These are phyloP conservation scores for Carterocephalus palaemon DNA, from an alignment of 2,888 invertebrate genomes.

Conservation along the genomic window DNA sequence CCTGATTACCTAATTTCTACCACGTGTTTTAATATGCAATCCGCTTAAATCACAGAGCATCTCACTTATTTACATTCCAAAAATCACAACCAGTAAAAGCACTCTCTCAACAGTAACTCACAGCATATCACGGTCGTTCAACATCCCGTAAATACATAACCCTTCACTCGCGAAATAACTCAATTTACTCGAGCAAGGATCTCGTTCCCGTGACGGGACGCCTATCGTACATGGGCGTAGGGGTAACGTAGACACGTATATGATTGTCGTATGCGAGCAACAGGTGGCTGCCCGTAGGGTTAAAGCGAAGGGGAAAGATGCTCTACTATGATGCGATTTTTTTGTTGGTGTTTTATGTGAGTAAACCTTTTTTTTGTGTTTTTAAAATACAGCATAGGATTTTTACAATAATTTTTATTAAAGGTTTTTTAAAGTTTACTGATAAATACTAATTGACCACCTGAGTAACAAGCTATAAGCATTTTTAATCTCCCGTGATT, in stretches of 20 bases:
- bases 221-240: constrained; percentile 37
- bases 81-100: no score
- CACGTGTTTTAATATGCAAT: no score
- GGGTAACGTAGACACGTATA: constrained; percentile 51
- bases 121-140: no score
- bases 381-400: no score
- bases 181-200: constrained; percentile 56
- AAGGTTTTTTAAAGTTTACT: neutral
- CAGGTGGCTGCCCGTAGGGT: constrained; percentile 77
- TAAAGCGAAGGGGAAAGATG: constrained; percentile 51
- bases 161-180: constrained; percentile 59
- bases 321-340: constrained; percentile 48
- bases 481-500: no score
- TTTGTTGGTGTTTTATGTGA: neutral
- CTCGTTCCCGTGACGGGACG: constrained; percentile 37
- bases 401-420: no score
- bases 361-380: no score
- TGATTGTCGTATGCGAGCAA: constrained; percentile 68
- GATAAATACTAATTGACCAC: neutral
- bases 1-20: no score
- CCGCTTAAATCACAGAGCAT: no score
- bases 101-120: no score
- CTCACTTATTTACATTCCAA: no score
- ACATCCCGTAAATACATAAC: constrained; percentile 53
- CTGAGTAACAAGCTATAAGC: no score